Conservation (phyloP, 2,888 invertebrate species). For the Agrotis puta region DNA sequence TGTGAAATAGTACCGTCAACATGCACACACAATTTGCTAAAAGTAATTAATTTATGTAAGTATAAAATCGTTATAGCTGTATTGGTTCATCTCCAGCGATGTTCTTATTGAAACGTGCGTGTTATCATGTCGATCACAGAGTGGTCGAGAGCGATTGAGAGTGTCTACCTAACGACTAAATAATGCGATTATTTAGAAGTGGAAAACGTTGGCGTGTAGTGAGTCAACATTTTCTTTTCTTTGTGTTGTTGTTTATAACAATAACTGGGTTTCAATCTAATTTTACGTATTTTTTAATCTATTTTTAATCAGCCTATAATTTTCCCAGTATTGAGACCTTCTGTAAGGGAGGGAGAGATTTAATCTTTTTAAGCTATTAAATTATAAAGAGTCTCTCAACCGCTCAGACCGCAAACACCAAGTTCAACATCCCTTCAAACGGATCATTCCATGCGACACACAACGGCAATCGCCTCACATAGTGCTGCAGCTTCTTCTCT, state of each 20-base stretch:
- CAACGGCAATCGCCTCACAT: constrained; percentile 83
- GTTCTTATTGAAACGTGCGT: constrained; percentile 64
- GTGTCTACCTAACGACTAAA: constrained; percentile 3
- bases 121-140: constrained; percentile 58
- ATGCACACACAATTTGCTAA: constrained; percentile 54
- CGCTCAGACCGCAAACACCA: constrained; percentile 39
- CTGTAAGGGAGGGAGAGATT: too few relatives aligned
- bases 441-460: constrained; percentile 80
- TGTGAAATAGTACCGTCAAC: constrained; percentile 27
- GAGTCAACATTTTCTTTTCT: not conserved
- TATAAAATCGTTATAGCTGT: constrained; percentile 43
- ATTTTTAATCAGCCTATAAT: too few relatives aligned
- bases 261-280: too few relatives aligned
- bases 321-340: too few relatives aligned
- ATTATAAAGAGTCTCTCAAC: constrained; percentile 43
- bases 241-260: constrained; percentile 9
- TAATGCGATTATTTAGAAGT: not conserved
- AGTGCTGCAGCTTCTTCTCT: constrained; percentile 89
- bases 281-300: too few relatives aligned
- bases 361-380: not conserved
- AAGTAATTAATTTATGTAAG: constrained; percentile 29
- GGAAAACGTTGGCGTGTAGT: not conserved
- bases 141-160: constrained; percentile 46
- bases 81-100: constrained; percentile 49
- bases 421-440: constrained; percentile 44